These are phyloP conservation scores for Pachypanchax playfairii DNA, from an alignment of 2,113 vertebrate genomes.

Conservation along the genomic window DNA sequence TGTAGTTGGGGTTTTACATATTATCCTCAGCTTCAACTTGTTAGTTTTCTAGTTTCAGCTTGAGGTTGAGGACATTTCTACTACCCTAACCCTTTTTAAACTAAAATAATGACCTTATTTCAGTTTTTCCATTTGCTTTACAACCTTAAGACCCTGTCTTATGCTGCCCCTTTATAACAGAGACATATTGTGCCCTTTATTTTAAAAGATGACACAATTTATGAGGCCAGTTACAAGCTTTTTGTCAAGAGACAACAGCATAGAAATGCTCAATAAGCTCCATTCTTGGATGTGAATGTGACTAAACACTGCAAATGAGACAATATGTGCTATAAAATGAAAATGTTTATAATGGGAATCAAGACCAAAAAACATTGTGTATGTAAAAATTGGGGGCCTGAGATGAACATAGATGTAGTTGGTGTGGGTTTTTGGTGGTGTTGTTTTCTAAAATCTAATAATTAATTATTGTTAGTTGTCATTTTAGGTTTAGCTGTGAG, in stretches of 20 bases:
- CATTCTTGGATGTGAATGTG: no score
- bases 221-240: no score
- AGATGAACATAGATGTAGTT: not conserved
- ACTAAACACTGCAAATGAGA: no score
- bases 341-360: no score
- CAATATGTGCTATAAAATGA: no score
- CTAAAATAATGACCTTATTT: not conserved
- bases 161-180: not conserved
- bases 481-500: constrained; percentile 6
- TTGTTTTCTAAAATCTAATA: constrained; percentile 20
- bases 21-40: not conserved
- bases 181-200: not conserved
- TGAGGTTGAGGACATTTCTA: not conserved
- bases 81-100: not conserved
- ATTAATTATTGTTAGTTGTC: constrained; percentile 32
- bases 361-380: not conserved
- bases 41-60: not conserved
- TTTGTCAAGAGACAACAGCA: no score
- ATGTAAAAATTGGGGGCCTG: not conserved
- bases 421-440: not conserved
- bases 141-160: not conserved
- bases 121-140: not conserved
- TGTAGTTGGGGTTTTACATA: not conserved
- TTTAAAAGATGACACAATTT: not conserved
- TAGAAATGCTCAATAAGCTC: no score